Percentiles rank a stretch among this genome's conserved stretches.
Conservation (phyloP, 2,113 vertebrate species). For the Porphyrio hochstetteri region DNA sequence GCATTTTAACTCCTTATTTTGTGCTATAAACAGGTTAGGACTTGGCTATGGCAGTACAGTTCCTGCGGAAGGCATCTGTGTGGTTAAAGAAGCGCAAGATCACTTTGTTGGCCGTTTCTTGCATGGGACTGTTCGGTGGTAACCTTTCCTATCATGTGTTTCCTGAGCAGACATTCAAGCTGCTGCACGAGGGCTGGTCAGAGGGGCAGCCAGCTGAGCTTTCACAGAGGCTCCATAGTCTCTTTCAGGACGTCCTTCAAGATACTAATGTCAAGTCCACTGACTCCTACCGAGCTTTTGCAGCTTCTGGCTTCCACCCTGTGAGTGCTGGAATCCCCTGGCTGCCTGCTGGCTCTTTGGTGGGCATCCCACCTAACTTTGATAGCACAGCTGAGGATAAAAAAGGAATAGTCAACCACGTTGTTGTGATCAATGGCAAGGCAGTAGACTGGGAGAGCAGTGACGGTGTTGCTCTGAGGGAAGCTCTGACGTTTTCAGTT, state of each 20-base stretch:
- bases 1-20: constrained; percentile 47
- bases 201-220: constrained; percentile 78
- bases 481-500: constrained; percentile 81
- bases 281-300: constrained; percentile 81
- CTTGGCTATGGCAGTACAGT: constrained; percentile 76
- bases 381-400: constrained; percentile 72
- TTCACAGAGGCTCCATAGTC: constrained; percentile 66
- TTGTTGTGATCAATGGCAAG: constrained; percentile 81
- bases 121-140: constrained; percentile 81
- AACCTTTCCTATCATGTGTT: constrained; percentile 85
- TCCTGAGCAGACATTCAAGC: constrained; percentile 78
- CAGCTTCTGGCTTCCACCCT: constrained; percentile 88
- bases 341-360: constrained; percentile 82
- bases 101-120: constrained; percentile 79
- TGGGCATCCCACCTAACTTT: constrained; percentile 90
- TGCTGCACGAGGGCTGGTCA: constrained; percentile 87
- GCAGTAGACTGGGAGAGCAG: constrained; percentile 83
- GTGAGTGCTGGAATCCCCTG: constrained; percentile 87
- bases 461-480: constrained; percentile 74
- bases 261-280: constrained; percentile 71
- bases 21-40: constrained; percentile 35
- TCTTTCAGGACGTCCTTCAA: constrained; percentile 84
- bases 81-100: constrained; percentile 84
- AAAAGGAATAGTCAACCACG: constrained; percentile 75
- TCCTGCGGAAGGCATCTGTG: constrained; percentile 71